Evolutionary conservation across 2,797 vertebrate species (phyloP).

Genomic region (Pteropus rufus): DNA sequence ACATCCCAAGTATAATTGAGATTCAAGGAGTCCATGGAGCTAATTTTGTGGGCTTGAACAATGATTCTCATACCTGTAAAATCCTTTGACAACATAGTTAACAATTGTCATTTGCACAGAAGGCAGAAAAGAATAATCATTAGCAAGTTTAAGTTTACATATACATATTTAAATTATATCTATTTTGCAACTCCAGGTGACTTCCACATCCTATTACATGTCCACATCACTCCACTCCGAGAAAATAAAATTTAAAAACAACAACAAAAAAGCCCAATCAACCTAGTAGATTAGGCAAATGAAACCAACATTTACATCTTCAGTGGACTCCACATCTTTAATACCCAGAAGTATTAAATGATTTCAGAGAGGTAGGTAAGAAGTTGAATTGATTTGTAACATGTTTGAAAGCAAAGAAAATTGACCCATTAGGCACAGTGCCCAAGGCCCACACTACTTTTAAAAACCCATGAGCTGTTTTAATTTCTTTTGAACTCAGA

Average conservation of each 20-base stretch:
- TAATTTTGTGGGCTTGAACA: not conserved
- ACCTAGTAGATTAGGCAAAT: not conserved
- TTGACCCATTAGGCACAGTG: not conserved
- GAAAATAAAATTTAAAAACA: not conserved
- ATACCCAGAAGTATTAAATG: not conserved
- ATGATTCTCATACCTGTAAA: not conserved
- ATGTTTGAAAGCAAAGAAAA: not conserved
- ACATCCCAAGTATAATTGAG: not conserved
- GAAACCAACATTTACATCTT: not conserved
- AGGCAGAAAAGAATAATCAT: not conserved
- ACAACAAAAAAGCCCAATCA: not conserved
- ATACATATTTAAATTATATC: not conserved
- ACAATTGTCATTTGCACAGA: not conserved
- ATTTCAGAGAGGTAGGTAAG: not conserved
- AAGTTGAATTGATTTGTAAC: not conserved
- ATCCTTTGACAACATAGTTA: not conserved
- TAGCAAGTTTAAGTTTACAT: not conserved
- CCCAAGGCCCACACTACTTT: not conserved
- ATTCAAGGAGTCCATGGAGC: not conserved
- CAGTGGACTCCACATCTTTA: not conserved
- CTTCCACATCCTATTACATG: not conserved
- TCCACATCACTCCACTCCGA: accelerated
- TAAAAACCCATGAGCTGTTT: not conserved
- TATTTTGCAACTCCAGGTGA: not conserved
- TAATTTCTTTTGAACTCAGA: not conserved